These are phyloP conservation scores for Rhagium mordax DNA, from an alignment of 2,888 invertebrate genomes.

Conservation along the genomic window DNA sequence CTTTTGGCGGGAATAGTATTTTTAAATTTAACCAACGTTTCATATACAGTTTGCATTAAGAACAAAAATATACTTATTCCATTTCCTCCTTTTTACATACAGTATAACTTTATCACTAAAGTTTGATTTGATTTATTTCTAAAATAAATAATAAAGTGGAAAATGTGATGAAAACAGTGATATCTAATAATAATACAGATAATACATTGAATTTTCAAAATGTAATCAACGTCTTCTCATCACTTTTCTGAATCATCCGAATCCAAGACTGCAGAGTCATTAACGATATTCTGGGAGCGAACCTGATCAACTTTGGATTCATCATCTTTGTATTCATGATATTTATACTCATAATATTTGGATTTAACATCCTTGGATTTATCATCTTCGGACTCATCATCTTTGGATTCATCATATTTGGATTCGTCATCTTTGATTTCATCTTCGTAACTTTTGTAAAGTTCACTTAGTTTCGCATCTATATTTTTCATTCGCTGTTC, in stretches of 20 bases:
- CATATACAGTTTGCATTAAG: too few species aligned
- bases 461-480: slow-evolving; percentile 31
- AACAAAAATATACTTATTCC: too few species aligned
- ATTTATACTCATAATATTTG: too few species aligned
- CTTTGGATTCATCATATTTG: neutral
- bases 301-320: neutral
- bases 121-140: neutral
- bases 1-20: too few species aligned
- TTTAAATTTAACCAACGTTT: too few species aligned
- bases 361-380: too few species aligned
- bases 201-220: neutral
- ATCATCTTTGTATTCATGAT: neutral
- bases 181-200: neutral
- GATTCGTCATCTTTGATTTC: too few species aligned
- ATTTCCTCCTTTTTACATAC: too few species aligned
- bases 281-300: neutral
- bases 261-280: neutral
- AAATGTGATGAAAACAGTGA: neutral
- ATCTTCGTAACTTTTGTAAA: slow-evolving; percentile 24
- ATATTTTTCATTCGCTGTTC: slow-evolving; percentile 38
- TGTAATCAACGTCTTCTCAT: neutral
- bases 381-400: too few species aligned
- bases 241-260: neutral
- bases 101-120: neutral
- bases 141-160: neutral